Conservation (phyloP, 2,113 vertebrate species). For the Formicarius rufipectus region DNA sequence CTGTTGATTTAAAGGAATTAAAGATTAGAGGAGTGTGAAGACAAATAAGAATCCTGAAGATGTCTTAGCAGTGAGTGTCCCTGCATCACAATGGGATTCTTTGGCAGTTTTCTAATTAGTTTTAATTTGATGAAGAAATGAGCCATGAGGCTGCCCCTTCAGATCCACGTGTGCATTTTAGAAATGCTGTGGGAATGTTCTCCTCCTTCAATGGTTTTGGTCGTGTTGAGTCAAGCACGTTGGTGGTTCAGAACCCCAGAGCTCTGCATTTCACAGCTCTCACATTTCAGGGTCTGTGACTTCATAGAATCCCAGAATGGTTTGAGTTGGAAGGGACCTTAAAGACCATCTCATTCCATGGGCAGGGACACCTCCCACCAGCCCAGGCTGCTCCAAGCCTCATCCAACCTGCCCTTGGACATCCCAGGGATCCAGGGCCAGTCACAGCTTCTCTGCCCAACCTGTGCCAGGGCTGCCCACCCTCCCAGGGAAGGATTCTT, state of each 20-base stretch:
- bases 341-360: accelerated
- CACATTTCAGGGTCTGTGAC: neutral
- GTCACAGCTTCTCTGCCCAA: neutral
- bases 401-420: accelerated
- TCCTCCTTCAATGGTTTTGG: accelerated
- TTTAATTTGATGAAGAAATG: neutral
- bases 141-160: neutral
- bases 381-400: neutral
- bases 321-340: neutral
- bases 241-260: neutral
- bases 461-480: neutral
- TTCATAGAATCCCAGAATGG: neutral
- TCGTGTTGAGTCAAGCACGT: accelerated
- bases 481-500: neutral
- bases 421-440: neutral
- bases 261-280: neutral
- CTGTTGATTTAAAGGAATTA: slow-evolving; percentile 26
- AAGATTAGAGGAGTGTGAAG: neutral
- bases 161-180: neutral
- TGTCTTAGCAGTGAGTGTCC: neutral
- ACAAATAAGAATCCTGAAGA: neutral
- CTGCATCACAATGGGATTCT: neutral
- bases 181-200: accelerated
- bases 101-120: neutral
- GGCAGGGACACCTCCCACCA: neutral